Evolutionary conservation across 2,797 vertebrate species (phyloP).

Genomic region (Percopsis omiscomaycus): DNA sequence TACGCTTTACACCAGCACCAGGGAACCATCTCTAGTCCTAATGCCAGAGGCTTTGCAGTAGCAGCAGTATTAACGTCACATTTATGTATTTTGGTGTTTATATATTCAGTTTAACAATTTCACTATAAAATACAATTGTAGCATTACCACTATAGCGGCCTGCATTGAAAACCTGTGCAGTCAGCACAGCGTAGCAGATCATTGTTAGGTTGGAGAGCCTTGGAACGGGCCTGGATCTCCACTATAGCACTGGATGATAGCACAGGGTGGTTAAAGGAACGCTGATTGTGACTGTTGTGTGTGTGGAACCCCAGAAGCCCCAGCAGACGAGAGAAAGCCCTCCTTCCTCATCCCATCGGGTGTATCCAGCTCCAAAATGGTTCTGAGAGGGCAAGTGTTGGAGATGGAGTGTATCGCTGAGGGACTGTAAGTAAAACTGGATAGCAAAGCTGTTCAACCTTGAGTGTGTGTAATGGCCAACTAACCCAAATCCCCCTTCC

Average conservation of each 20-base stretch:
- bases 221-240: constrained; percentile 6
- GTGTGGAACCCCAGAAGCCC: constrained; percentile 78
- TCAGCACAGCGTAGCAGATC: not conserved
- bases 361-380: constrained; percentile 84
- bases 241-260: constrained; percentile 25
- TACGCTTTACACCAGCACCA: too few relatives aligned
- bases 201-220: constrained; percentile 17
- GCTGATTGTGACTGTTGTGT: constrained; percentile 28
- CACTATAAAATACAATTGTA: constrained; percentile 33
- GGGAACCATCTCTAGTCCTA: too few relatives aligned
- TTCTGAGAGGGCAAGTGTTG: constrained; percentile 89
- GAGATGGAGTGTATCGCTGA: constrained; percentile 95
- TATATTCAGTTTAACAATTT: too few relatives aligned
- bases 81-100: too few relatives aligned
- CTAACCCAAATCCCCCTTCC: constrained; percentile 21
- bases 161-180: constrained; percentile 13
- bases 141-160: constrained; percentile 1
- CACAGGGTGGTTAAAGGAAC: constrained; percentile 4
- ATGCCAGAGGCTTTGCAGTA: too few relatives aligned
- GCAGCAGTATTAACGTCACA: too few relatives aligned
- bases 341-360: constrained; percentile 86
- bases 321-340: constrained; percentile 83
- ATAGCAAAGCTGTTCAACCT: constrained; percentile 14
- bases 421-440: constrained; percentile 86
- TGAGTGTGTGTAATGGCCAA: constrained; percentile 21